A percentile compares a stretch with the other conserved stretches of the same genome.
These are phyloP conservation scores for Hoplodrina ambigua DNA, from an alignment of 2,888 invertebrate species.

Conservation along the genomic window DNA sequence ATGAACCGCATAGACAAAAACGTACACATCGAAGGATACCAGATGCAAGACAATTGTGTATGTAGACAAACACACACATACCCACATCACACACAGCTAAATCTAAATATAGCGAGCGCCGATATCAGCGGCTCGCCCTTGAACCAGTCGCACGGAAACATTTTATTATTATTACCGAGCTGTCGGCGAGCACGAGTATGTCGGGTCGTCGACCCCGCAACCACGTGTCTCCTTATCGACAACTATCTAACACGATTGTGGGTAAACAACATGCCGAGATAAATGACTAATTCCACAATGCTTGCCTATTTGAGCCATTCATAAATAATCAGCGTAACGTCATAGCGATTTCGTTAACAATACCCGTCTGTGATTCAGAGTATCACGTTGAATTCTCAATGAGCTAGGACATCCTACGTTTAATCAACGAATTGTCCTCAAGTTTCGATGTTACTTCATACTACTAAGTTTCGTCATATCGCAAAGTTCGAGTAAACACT, in stretches of 20 bases:
- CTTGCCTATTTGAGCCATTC: conserved; percentile 85
- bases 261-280: conserved; percentile 89
- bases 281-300: conserved; percentile 90
- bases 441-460: conserved; percentile 36
- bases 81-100: conserved; percentile 87
- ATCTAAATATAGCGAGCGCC: conserved; percentile 90
- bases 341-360: conserved; percentile 80
- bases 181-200: conserved; percentile 90
- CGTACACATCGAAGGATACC: conserved; percentile 56
- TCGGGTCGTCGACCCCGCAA: conserved; percentile 89
- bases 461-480: conserved; percentile 28
- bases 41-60: conserved; percentile 78
- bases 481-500: conserved; percentile 39
- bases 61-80: conserved; percentile 79
- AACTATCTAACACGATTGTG: conserved; percentile 91
- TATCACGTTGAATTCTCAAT: conserved; percentile 66
- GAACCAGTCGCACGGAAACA: conserved; percentile 91
- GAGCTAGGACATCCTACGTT: conserved; percentile 57
- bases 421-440: conserved; percentile 41
- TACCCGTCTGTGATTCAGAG: conserved; percentile 66
- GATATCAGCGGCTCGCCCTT: conserved; percentile 91
- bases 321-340: conserved; percentile 86
- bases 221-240: conserved; percentile 91
- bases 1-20: conserved; percentile 46
- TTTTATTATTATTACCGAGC: conserved; percentile 91